Conservation (phyloP, 2,888 invertebrate species). For the Drosophila kambysellisi region DNA sequence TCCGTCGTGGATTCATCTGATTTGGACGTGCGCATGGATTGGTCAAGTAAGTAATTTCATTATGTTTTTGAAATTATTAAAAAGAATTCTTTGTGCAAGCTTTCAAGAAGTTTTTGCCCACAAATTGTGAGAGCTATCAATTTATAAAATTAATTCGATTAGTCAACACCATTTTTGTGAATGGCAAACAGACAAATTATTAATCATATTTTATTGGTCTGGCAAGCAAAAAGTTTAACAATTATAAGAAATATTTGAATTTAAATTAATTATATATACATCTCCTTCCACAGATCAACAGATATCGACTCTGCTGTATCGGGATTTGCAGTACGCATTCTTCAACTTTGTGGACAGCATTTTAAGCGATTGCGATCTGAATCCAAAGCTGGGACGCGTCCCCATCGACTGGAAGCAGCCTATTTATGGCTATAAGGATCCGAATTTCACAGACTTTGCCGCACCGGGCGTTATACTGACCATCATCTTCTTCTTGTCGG, state of each 20-base stretch:
- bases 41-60: constrained; percentile 90
- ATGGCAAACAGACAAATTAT: background rate
- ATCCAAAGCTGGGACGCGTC: constrained; percentile 86
- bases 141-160: background rate
- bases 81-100: background rate
- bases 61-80: background rate
- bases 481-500: constrained; percentile 96
- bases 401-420: constrained; percentile 89
- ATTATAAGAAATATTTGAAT: background rate
- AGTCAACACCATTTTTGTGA: background rate
- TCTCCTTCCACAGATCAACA: constrained; percentile 91
- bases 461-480: constrained; percentile 96
- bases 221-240: background rate
- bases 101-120: background rate
- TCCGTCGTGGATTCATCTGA: constrained; percentile 88
- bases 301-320: constrained; percentile 91
- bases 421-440: constrained; percentile 90
- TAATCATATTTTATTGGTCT: background rate
- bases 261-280: too few species aligned
- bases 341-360: constrained; percentile 89
- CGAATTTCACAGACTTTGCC: constrained; percentile 97
- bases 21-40: constrained; percentile 91
- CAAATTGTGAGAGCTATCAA: background rate
- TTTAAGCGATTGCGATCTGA: constrained; percentile 88
- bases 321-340: constrained; percentile 91